Evolutionary conservation across 1,140 invertebrate genomes (phyloP).

Genomic region (Epicauta chinensis): DNA sequence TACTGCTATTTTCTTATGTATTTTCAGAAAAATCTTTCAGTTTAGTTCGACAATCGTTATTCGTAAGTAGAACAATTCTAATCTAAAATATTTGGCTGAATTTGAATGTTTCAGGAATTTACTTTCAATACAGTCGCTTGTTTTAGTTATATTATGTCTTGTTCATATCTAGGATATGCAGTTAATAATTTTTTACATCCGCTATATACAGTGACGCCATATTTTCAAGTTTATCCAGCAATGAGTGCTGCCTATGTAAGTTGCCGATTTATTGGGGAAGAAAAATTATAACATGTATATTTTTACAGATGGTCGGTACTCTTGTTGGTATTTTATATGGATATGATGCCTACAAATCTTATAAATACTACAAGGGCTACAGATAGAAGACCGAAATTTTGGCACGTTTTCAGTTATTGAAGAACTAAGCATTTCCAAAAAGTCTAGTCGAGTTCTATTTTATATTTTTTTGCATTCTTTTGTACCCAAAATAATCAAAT

Average conservation of each 20-base stretch:
- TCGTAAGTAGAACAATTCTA: constrained; percentile 55
- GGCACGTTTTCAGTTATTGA: no score
- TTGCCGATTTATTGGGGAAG: constrained; percentile 27
- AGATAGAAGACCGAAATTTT: constrained; percentile 39
- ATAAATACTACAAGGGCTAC: constrained; percentile 55
- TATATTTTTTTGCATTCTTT: no score
- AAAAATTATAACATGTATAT: constrained; percentile 23
- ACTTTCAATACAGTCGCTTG: constrained; percentile 68
- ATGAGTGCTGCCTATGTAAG: constrained; percentile 80
- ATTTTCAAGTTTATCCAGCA: constrained; percentile 68
- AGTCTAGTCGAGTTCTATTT: no score
- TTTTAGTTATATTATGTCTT: constrained; percentile 66
- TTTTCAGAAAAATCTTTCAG: constrained; percentile 67
- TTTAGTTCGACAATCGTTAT: constrained; percentile 67
- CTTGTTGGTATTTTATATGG: constrained; percentile 64
- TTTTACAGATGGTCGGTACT: constrained; percentile 65
- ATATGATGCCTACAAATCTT: constrained; percentile 66
- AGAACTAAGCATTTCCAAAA: no score
- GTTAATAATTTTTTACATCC: constrained; percentile 68
- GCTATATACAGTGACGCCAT: constrained; percentile 49
- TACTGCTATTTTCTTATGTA: constrained; percentile 66
- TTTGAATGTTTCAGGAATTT: constrained; percentile 57
- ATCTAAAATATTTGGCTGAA: not conserved
- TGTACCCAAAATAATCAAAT: no score
- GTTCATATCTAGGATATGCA: constrained; percentile 67